A percentile compares a stretch with the other conserved stretches of the same genome.
These are phyloP conservation scores for Drosophila tsacasi DNA, from an alignment of 1,140 invertebrate species.

Conservation along the genomic window DNA sequence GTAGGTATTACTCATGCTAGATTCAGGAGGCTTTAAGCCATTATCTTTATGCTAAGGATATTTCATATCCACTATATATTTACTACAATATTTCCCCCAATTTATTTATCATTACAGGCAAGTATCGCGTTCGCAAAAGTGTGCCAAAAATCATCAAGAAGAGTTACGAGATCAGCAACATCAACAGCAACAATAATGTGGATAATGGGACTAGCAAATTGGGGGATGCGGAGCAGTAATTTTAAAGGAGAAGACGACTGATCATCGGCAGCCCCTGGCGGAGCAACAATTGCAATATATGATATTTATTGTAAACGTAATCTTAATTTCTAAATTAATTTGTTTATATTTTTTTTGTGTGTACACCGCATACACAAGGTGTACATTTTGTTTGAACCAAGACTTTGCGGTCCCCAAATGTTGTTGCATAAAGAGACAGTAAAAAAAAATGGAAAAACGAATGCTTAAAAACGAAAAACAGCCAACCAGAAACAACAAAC, in stretches of 20 bases:
- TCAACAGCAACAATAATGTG: constrained; percentile 41
- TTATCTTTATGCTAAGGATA: not conserved
- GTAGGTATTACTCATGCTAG: too few relatives aligned
- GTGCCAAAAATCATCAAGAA: constrained; percentile 40
- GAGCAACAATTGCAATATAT: constrained; percentile 69
- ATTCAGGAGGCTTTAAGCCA: not conserved
- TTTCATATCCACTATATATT: not conserved
- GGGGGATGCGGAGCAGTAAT: constrained; percentile 25
- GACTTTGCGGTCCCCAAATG: constrained; percentile 44
- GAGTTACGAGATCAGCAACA: constrained; percentile 18
- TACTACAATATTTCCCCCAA: not conserved
- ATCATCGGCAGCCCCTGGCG: constrained; percentile 16
- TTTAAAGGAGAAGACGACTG: constrained; percentile 1
- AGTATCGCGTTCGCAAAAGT: constrained; percentile 45
- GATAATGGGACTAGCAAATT: constrained; percentile 54
- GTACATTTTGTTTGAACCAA: constrained; percentile 63
- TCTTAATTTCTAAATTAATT: constrained; percentile 66
- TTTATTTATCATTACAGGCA: constrained; percentile 43
- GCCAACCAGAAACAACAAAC: constrained; percentile 42
- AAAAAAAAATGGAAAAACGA: not conserved
- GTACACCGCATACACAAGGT: constrained; percentile 9
- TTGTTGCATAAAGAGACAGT: constrained; percentile 36
- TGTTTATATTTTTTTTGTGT: constrained; percentile 65
- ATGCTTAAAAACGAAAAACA: constrained; percentile 12
- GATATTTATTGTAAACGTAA: constrained; percentile 70